A percentile compares a stretch with the other conserved stretches of the same genome.
phyloP scores from a whole-genome alignment of 2,888 invertebrate genomes.

The Zygogramma bicolorata region DNA sequence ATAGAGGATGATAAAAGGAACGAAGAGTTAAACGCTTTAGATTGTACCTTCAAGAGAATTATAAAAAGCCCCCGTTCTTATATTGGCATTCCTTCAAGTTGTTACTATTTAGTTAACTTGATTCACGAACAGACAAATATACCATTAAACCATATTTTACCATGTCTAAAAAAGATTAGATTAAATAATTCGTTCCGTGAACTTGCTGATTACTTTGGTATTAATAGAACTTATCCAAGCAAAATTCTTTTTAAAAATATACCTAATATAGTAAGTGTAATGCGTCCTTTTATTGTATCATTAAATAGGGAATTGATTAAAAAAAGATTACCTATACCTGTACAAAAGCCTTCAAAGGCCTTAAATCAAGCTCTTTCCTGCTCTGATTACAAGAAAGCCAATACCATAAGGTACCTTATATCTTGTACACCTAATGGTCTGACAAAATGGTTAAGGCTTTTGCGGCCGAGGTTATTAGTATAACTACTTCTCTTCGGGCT shows the following conservation, averaged over 20 bases:
- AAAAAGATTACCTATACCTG: slow-evolving; percentile 8
- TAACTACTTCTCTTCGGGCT: too few species aligned
- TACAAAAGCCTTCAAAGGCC: slow-evolving; percentile 37
- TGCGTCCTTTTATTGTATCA: slow-evolving; percentile 15
- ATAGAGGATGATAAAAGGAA: too few species aligned
- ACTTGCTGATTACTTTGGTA: slow-evolving; percentile 24
- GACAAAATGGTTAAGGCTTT: too few species aligned
- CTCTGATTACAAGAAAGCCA: slow-evolving; percentile 30
- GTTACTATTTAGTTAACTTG: not conserved
- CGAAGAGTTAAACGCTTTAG: too few species aligned
- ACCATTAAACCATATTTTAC: not conserved
- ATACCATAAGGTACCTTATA: slow-evolving; percentile 35
- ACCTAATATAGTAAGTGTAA: slow-evolving; percentile 12
- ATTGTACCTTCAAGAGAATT: too few species aligned
- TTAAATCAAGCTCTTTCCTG: slow-evolving; percentile 33
- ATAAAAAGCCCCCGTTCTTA: not conserved
- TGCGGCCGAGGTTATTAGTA: too few species aligned
- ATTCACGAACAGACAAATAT: not conserved
- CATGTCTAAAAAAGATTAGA: slow-evolving; percentile 3
- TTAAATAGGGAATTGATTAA: not conserved
- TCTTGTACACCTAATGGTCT: slow-evolving; percentile 34
- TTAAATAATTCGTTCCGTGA: slow-evolving; percentile 13
- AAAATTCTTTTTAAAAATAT: slow-evolving; percentile 28
- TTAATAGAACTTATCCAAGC: slow-evolving; percentile 8
- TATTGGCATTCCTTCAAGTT: not conserved